Percentiles rank a stretch among this genome's conserved stretches.
Evolutionary conservation across 2,113 vertebrate genomes (phyloP).

Genomic region (Haemorhous mexicanus): DNA sequence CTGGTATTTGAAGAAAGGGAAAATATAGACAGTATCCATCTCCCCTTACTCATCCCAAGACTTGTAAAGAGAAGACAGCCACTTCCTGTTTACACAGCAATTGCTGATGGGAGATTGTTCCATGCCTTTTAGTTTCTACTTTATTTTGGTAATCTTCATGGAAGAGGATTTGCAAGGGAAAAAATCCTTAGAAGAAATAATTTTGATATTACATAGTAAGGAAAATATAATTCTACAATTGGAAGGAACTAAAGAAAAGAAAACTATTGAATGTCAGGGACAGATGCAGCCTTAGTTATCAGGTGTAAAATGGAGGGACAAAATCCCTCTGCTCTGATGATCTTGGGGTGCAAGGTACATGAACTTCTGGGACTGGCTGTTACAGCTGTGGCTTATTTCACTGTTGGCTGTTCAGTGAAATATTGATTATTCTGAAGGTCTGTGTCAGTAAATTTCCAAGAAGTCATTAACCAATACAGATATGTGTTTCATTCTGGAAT

Average conservation of each 20-base stretch:
- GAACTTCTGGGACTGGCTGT: not conserved
- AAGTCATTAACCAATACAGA: not conserved
- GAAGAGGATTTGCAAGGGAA: not conserved
- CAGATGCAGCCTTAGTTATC: not conserved
- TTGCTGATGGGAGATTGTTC: not conserved
- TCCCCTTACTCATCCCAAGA: not conserved
- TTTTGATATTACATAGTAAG: not conserved
- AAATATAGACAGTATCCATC: not conserved
- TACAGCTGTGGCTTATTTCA: not conserved
- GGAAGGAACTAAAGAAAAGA: not conserved
- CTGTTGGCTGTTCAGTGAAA: not conserved
- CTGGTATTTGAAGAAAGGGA: not conserved
- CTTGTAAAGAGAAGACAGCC: not conserved
- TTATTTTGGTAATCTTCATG: not conserved
- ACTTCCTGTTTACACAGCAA: not conserved
- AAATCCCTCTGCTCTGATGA: not conserved
- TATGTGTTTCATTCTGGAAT: not conserved
- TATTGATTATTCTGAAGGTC: slow-evolving; percentile 20
- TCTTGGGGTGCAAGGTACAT: not conserved
- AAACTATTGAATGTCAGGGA: not conserved
- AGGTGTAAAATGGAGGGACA: not conserved
- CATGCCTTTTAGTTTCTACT: not conserved
- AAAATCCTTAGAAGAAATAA: not conserved
- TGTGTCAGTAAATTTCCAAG: not conserved
- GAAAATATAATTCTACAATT: not conserved